Evolutionary conservation across 2,888 invertebrate genomes (phyloP).

Genomic region (Tinea semifulvella): DNA sequence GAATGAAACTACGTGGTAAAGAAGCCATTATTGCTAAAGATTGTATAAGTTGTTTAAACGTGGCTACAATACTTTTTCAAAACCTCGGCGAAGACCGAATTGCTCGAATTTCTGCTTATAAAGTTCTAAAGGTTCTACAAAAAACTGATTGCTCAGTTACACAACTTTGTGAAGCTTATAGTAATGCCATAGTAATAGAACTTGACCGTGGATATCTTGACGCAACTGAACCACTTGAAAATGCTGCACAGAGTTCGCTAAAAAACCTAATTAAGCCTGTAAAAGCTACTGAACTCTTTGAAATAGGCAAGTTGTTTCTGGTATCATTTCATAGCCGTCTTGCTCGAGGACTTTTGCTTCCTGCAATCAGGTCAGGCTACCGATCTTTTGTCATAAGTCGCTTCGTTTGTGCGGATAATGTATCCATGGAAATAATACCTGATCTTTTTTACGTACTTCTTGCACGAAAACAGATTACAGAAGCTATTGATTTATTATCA

Average conservation of each 20-base stretch:
- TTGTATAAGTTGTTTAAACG: conserved; percentile 47
- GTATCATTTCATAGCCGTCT: conserved; percentile 48
- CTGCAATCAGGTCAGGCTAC: conserved; percentile 46
- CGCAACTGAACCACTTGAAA: conserved; percentile 40
- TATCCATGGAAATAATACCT: conserved; percentile 51
- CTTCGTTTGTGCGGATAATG: conserved; percentile 43
- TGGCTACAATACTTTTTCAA: conserved; percentile 40
- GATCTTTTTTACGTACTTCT: conserved; percentile 51
- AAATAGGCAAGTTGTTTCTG: conserved; percentile 50
- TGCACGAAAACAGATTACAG: conserved; percentile 48
- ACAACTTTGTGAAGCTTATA: conserved; percentile 53
- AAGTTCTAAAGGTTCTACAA: conserved; percentile 40
- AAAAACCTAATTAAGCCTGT: conserved; percentile 35
- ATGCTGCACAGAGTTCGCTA: conserved; percentile 36
- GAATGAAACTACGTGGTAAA: conserved; percentile 32
- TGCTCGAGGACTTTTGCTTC: conserved; percentile 36
- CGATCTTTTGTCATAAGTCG: conserved; percentile 47
- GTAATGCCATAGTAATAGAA: conserved; percentile 54
- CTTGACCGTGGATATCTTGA: conserved; percentile 41
- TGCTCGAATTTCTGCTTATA: conserved; percentile 34
- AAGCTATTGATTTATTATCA: conserved; percentile 54
- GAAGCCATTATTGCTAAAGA: conserved; percentile 33
- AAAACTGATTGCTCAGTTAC: conserved; percentile 40
- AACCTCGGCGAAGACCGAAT: conserved; percentile 37
- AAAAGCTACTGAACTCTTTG: conserved; percentile 47